phyloP scores from a whole-genome alignment of 1,140 invertebrate species.

The Oncopeltus fasciatus region DNA sequence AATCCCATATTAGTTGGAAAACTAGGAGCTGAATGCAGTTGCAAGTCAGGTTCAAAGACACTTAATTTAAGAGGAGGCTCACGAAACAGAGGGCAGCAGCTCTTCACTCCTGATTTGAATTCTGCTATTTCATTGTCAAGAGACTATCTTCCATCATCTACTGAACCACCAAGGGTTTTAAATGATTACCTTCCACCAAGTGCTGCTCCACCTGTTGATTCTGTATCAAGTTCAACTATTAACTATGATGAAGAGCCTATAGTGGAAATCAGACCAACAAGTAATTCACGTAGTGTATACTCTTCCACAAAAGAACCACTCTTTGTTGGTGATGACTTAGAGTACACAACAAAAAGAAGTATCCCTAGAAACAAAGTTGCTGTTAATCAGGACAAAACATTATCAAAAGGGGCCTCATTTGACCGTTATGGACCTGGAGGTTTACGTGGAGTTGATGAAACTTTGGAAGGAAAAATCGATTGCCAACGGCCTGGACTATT shows the following conservation, averaged over 20 bases:
- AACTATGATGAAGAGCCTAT: not conserved
- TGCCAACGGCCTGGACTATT: conserved; percentile 67
- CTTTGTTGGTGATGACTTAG: not conserved
- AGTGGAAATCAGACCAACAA: conserved; percentile 22
- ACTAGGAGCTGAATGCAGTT: conserved; percentile 56
- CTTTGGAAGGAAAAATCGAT: conserved; percentile 43
- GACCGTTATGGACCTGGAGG: conserved; percentile 40
- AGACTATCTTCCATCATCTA: not conserved
- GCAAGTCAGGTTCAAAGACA: conserved; percentile 38
- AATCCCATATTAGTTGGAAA: conserved; percentile 52
- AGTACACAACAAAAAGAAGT: not conserved
- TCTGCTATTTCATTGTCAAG: not conserved
- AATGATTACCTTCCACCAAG: not conserved
- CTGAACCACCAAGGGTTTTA: not conserved
- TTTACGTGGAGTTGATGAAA: conserved; percentile 31
- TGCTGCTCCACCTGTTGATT: not conserved
- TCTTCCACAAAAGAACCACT: conserved; percentile 11
- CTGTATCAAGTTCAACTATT: conserved; percentile 2
- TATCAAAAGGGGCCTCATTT: conserved; percentile 26
- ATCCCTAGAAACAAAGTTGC: not conserved
- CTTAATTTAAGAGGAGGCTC: conserved; percentile 27
- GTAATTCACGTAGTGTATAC: conserved; percentile 11
- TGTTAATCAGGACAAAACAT: not conserved
- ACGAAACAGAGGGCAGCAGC: not conserved
- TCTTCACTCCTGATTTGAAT: conserved; percentile 13